Evolutionary conservation across 1,140 invertebrate species (phyloP).

Genomic region (Brevipalpus yothersi): DNA sequence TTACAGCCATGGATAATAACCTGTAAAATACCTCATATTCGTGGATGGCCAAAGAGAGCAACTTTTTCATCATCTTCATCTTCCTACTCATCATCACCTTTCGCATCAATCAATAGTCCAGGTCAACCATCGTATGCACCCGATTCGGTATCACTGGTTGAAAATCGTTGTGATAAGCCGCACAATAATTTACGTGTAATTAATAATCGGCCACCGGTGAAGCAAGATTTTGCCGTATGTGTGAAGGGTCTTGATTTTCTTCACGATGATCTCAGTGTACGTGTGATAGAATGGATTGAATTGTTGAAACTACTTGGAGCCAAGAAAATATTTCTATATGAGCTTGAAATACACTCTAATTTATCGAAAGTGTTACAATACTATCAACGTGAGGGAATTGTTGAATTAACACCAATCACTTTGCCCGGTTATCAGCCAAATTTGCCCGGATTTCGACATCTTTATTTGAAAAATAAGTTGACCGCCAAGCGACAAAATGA

Average conservation of each 20-base stretch:
- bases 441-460: conserved; percentile 55
- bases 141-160: conserved; percentile 58
- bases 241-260: conserved; percentile 80
- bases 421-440: conserved; percentile 75
- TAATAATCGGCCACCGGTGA: conserved; percentile 33
- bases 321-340: conserved; percentile 75
- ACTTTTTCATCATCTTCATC: not conserved
- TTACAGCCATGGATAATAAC: conserved; percentile 73
- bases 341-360: conserved; percentile 68
- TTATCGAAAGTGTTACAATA: conserved; percentile 62
- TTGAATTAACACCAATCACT: conserved; percentile 60
- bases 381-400: conserved; percentile 43
- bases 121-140: conserved; percentile 26
- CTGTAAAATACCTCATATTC: conserved; percentile 42
- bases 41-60: not conserved
- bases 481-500: conserved; percentile 83
- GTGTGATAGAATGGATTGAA: conserved; percentile 85
- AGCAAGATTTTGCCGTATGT: conserved; percentile 70
- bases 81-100: not conserved
- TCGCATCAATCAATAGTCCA: conserved; percentile 11
- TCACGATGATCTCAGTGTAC: conserved; percentile 63
- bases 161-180: conserved; percentile 52
- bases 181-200: conserved; percentile 66
- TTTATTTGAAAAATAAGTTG: conserved; percentile 59
- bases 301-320: conserved; percentile 58